phyloP scores from a whole-genome alignment of 2,113 vertebrate genomes.

The Crocuta crocuta region DNA sequence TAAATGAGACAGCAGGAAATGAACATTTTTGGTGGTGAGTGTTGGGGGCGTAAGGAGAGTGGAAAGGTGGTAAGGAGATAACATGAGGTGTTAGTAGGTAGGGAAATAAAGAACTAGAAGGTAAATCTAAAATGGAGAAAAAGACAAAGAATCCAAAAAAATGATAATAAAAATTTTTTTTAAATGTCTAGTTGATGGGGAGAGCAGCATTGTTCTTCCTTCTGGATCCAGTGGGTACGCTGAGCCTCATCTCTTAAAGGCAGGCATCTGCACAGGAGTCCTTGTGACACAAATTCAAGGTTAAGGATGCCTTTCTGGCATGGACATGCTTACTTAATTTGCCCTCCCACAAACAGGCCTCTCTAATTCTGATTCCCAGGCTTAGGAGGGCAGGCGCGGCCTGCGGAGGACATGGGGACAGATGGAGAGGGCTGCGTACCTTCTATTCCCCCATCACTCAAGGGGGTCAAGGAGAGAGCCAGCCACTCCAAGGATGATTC shows the following conservation, averaged over 20 bases:
- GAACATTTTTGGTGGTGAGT: background rate
- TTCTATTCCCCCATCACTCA: background rate
- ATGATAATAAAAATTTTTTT: background rate
- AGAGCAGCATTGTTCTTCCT: background rate
- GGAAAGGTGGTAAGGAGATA: background rate
- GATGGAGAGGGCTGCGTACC: background rate
- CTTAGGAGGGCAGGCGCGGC: background rate
- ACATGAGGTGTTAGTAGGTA: background rate
- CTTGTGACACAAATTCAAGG: background rate
- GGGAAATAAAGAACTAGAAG: background rate
- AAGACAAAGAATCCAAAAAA: background rate
- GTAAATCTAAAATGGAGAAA: background rate
- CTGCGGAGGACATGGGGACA: background rate
- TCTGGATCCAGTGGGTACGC: background rate
- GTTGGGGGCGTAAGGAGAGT: background rate
- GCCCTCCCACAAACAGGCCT: background rate
- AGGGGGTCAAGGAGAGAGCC: background rate
- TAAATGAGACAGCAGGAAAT: constrained; percentile 23
- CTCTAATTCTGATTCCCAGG: background rate
- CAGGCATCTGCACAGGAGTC: background rate
- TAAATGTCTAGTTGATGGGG: background rate
- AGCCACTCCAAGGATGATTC: background rate
- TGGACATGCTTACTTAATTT: background rate
- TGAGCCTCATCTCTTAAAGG: background rate
- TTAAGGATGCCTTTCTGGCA: background rate